Evolutionary conservation across 2,113 vertebrate genomes (phyloP), one percentile per base, ranked within the genome.

Genomic region (Bos taurus): DNA sequence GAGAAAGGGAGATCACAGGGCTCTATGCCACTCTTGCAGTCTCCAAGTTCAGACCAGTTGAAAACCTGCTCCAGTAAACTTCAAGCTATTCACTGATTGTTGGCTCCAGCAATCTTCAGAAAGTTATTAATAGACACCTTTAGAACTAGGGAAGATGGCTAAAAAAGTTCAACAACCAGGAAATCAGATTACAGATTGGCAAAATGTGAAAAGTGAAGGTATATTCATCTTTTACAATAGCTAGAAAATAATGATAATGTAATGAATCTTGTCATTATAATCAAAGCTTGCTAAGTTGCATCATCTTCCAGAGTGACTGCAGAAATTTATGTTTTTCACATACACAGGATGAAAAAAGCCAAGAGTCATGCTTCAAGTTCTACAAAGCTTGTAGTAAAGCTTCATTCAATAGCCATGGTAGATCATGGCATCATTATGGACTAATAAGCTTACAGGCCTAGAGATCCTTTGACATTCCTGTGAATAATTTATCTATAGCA

Each of bases 201-300:
- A 88, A 88, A 91, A 88, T 48, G 21, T 59, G 28, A 57, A 95
- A 57, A 95, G n/a, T 4, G 8, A 91, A 95, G n/a, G 59, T 33
- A 6, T 26, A 13, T 25, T 17, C 4, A n/a, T 25, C 6, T 43
- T 2, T 50, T 17, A n/a, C 3, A 9, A 11, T 17, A 81, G 6
- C 26, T 33, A 36, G 13, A 26, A 48, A 50, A 77, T 33, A n/a
- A 40, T 60, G n/a, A 16, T 59, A 23, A 60, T 23, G 10, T 40
- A 16, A 78, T 19, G 26, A 33, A 88, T 60, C 9, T 59, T 56
- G 59, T 80, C 28, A 71, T 15, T 25, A 40, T 36, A 50, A 83
- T 50, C 17, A 83, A 94, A 85, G 11, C 2, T 59, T 59, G 12
- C 5, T 71, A 71, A 30, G 0, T 7, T 43, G 13, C 28, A 46